phyloP scores from a whole-genome alignment of 2,888 invertebrate species.

The Yponomeuta cagnagella region DNA sequence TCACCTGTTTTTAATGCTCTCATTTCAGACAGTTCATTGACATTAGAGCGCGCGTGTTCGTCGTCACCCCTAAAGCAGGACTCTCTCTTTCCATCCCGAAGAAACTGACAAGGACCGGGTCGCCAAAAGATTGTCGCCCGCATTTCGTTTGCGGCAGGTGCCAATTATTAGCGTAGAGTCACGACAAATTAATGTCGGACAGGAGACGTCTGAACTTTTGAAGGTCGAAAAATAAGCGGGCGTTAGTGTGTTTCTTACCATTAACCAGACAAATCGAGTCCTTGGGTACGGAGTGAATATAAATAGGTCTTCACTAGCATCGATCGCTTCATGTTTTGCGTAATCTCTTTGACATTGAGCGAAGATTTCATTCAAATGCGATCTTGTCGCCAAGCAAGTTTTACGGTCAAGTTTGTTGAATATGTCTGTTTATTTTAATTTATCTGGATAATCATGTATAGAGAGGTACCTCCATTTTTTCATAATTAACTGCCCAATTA shows the following conservation, averaged over 20 bases:
- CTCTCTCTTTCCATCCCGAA: constrained; percentile 14
- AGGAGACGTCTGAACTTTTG: constrained; percentile 59
- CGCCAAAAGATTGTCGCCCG: constrained; percentile 50
- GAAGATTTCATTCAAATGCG: constrained; percentile 34
- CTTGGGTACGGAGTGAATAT: not conserved
- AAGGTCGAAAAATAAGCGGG: constrained; percentile 59
- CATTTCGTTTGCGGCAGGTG: constrained; percentile 65
- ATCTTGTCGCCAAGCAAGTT: not conserved
- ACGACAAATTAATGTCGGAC: constrained; percentile 26
- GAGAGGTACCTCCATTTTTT: not conserved
- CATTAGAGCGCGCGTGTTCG: constrained; percentile 43
- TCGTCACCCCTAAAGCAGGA: not conserved
- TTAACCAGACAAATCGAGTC: constrained; percentile 10
- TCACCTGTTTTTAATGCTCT: constrained; percentile 8
- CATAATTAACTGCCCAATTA: not conserved
- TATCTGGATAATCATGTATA: no score
- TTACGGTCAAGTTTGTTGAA: not conserved
- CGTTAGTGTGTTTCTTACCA: constrained; percentile 11
- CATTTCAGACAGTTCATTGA: constrained; percentile 56
- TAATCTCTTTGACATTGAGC: constrained; percentile 22
- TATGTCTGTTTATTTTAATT: not conserved
- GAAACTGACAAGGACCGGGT: constrained; percentile 36
- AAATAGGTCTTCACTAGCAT: constrained; percentile 4
- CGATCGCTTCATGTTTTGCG: constrained; percentile 1
- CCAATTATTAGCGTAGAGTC: constrained; percentile 46